Evolutionary conservation across 2,113 vertebrate genomes (phyloP).

Genomic region (Lutjanus erythropterus): DNA sequence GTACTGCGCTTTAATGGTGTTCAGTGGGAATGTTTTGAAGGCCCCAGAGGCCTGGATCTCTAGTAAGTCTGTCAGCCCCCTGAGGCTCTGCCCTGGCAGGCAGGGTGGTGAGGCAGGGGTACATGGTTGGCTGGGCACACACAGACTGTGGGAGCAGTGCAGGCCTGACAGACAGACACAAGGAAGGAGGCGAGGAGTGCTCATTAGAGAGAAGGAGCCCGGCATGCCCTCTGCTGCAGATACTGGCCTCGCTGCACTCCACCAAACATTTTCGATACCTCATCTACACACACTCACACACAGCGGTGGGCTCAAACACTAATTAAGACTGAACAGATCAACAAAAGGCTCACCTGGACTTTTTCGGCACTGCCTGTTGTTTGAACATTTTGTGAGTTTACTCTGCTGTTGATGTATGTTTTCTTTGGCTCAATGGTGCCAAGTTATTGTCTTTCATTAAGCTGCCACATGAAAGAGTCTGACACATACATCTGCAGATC

Average conservation of each 20-base stretch:
- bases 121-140: constrained; percentile 71
- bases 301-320: constrained; percentile 17
- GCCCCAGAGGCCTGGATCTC: constrained; percentile 74
- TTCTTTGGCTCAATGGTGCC: not conserved
- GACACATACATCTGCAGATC: not conserved
- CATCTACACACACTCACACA: constrained; percentile 26
- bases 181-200: constrained; percentile 56
- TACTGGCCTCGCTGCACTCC: constrained; percentile 64
- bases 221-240: constrained; percentile 68
- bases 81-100: constrained; percentile 60
- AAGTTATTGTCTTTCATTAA: not conserved
- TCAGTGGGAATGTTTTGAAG: constrained; percentile 64
- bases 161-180: constrained; percentile 69
- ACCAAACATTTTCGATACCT: constrained; percentile 55
- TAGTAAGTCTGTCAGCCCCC: constrained; percentile 69
- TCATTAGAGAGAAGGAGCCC: constrained; percentile 71
- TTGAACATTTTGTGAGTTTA: constrained; percentile 15
- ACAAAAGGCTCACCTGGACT: constrained; percentile 40
- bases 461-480: not conserved
- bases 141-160: constrained; percentile 52
- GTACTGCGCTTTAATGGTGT: constrained; percentile 53
- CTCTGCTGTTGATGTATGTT: constrained; percentile 21
- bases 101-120: constrained; percentile 62
- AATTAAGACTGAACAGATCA: constrained; percentile 52
- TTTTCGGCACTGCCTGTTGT: constrained; percentile 13